These are phyloP conservation scores for Phytoseiulus persimilis DNA, from an alignment of 2,888 invertebrate species.

Conservation along the genomic window DNA sequence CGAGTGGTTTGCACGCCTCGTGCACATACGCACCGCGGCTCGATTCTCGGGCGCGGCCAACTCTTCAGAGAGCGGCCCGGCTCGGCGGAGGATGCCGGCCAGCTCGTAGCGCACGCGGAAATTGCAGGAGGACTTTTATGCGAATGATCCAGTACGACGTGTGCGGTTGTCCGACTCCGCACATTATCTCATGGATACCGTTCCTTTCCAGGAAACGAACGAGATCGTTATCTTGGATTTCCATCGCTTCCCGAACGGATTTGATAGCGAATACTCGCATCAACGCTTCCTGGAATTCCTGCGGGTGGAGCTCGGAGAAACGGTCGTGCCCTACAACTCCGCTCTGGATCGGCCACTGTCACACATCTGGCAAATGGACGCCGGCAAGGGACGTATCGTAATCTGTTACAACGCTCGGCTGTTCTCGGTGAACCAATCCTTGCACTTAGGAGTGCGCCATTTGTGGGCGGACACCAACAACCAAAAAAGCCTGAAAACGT, in stretches of 20 bases:
- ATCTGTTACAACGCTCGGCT: constrained; percentile 42
- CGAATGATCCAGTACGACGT: too few relatives aligned
- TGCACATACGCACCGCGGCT: too few relatives aligned
- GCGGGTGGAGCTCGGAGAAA: constrained; percentile 48
- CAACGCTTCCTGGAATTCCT: constrained; percentile 51
- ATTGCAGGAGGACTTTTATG: too few relatives aligned
- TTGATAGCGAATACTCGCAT: constrained; percentile 48
- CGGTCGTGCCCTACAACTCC: constrained; percentile 42
- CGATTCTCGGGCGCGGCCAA: too few relatives aligned
- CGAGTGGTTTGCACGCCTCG: too few relatives aligned
- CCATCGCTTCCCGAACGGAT: constrained; percentile 58
- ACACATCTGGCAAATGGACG: constrained; percentile 37
- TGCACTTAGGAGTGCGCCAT: constrained; percentile 57
- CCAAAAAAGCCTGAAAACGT: constrained; percentile 36
- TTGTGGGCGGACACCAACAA: constrained; percentile 54
- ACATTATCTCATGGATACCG: not conserved
- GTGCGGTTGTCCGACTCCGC: not conserved
- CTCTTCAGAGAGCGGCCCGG: too few relatives aligned
- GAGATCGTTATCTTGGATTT: constrained; percentile 59
- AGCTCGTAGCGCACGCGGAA: too few relatives aligned
- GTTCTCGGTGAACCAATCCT: constrained; percentile 39
- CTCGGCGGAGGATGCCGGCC: too few relatives aligned
- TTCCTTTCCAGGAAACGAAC: constrained; percentile 51
- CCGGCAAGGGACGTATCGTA: constrained; percentile 43
- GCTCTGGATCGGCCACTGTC: constrained; percentile 44